Conservation (phyloP, 2,113 vertebrate species). For the Sorex fumeus region DNA sequence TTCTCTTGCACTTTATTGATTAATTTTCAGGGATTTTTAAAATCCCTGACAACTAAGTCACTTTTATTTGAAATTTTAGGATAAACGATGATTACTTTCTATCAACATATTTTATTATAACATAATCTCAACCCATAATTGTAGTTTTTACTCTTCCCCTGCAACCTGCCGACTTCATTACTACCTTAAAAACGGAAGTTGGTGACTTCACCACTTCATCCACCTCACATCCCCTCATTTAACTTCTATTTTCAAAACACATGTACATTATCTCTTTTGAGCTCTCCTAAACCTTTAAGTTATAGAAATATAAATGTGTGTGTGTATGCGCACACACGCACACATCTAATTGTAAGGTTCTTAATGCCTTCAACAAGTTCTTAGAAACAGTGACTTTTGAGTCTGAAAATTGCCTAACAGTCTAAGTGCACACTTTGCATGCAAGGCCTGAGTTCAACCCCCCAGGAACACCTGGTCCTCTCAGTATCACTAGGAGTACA, state of each 20-base stretch:
- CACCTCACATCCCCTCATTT: too few species aligned
- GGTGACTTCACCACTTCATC: background rate
- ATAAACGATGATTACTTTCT: slow-evolving; percentile 17
- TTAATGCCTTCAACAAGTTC: background rate
- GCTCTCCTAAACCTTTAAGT: background rate
- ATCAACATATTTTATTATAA: background rate
- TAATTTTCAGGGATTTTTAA: slow-evolving; percentile 4
- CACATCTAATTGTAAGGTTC: background rate
- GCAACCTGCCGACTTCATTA: background rate
- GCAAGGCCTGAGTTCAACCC: too few species aligned
- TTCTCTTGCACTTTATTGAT: background rate
- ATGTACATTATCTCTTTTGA: background rate
- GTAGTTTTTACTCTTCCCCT: background rate
- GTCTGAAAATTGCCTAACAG: too few species aligned
- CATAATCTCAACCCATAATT: slow-evolving; percentile 5
- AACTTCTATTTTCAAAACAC: background rate
- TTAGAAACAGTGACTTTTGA: background rate
- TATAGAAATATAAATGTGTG: background rate
- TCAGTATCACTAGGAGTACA: too few species aligned
- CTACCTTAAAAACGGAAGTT: background rate
- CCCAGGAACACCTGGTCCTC: too few species aligned
- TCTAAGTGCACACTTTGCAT: too few species aligned
- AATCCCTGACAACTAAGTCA: background rate
- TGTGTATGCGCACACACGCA: background rate
- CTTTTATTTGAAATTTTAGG: background rate